These are phyloP conservation scores for Aporrectodea caliginosa DNA, from an alignment of 1,140 invertebrate species.

Conservation along the genomic window DNA sequence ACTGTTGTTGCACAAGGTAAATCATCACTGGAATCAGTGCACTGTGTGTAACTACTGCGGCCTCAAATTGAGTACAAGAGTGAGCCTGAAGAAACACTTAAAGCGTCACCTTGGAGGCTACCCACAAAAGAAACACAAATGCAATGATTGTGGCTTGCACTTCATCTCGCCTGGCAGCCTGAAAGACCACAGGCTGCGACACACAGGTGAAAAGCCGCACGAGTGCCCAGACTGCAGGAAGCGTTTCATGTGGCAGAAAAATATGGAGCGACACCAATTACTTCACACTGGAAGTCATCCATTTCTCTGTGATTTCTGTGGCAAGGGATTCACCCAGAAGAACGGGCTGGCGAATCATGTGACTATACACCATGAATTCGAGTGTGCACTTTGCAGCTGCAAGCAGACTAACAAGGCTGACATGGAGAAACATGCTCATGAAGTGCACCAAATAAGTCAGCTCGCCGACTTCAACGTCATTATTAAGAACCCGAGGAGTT, in stretches of 20 bases:
- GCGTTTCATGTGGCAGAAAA: constrained; percentile 66
- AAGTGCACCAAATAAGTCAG: background rate
- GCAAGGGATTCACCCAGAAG: constrained; percentile 90
- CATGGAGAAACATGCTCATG: background rate
- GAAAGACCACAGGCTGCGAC: constrained; percentile 97
- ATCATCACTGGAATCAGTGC: background rate
- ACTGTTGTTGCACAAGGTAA: background rate
- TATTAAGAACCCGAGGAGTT: background rate
- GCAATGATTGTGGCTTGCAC: constrained; percentile 93
- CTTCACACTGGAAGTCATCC: constrained; percentile 96
- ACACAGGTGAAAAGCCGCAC: constrained; percentile 87
- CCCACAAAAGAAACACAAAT: constrained; percentile 63
- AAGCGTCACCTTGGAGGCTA: background rate
- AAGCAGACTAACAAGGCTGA: background rate
- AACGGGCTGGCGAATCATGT: constrained; percentile 98
- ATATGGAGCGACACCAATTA: constrained; percentile 91
- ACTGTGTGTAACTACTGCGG: background rate
- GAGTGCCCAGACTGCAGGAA: constrained; percentile 20
- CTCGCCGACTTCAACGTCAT: background rate
- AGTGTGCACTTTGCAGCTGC: constrained; percentile 62
- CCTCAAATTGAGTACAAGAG: background rate
- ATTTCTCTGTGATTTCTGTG: constrained; percentile 74
- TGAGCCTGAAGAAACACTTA: background rate
- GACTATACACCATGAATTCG: constrained; percentile 32
- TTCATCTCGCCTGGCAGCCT: constrained; percentile 95